phyloP scores from a whole-genome alignment of 1,140 invertebrate species.

The Orchesella cincta region DNA sequence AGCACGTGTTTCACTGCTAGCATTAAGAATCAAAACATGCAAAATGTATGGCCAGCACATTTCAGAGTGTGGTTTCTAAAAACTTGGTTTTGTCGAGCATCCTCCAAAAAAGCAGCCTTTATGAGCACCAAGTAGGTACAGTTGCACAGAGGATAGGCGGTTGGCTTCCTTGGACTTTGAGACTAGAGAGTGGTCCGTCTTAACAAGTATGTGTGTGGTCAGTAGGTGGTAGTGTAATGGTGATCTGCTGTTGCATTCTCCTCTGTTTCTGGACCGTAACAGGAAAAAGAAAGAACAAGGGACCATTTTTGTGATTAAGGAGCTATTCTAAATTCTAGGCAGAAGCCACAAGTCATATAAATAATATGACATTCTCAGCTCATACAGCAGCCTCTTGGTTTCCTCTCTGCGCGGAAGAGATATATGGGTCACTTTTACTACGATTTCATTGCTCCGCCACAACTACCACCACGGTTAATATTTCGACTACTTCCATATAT shows the following conservation, averaged over 20 bases:
- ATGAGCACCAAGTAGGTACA: no score
- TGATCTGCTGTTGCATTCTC: neutral
- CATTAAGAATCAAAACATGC: no score
- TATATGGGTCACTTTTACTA: constrained; percentile 15
- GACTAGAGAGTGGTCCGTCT: neutral
- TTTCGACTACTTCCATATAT: neutral
- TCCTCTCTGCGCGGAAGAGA: neutral
- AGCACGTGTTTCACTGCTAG: no score
- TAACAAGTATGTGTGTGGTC: neutral
- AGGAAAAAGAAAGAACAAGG: neutral
- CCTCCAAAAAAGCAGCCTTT: no score
- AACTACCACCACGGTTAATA: neutral
- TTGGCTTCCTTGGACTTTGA: no score
- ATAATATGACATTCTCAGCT: constrained; percentile 10
- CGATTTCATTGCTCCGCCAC: constrained; percentile 1
- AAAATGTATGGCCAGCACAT: no score
- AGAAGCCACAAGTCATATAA: constrained; percentile 9
- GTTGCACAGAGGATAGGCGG: no score
- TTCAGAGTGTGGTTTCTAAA: no score
- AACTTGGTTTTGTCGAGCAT: no score
- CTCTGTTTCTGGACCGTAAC: neutral
- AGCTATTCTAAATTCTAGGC: constrained; percentile 13
- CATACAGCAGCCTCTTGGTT: neutral
- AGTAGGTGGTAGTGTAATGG: neutral
- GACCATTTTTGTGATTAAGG: constrained; percentile 6